Evolutionary conservation across 2,113 vertebrate species (phyloP), one percentile per base, ranked within the genome.

Genomic region (Tachycineta bicolor): DNA sequence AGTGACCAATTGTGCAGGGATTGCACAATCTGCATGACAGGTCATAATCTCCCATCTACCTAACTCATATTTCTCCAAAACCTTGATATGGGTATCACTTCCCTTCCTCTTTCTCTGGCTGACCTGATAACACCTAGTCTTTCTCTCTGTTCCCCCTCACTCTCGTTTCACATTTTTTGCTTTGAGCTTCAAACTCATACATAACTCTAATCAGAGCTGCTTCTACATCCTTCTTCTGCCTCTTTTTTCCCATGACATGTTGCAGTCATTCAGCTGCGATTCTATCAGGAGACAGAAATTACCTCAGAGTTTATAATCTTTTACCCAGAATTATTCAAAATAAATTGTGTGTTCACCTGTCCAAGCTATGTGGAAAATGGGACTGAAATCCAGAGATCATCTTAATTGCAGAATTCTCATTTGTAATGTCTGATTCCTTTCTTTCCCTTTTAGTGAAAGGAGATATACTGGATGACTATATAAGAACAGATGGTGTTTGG

Each of bases 401-500:
- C 39, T 52, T 67, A 73, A 52, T 20, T 44, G 49, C 60, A 69
- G 41, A 31, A n/a, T 76, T 55, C 15, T 87, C 12, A 64, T 53
- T 89, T 95, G 58, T 67, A 82, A 79, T n/a, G 19, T 20, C n/a
- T 56, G 6, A 31, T 59, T 71, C 59, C 8, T 46, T 86, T 82
- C 31, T 37, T 65, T 80, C 11, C 22, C 16, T 56, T 67, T 34
- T n/a, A 98, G 98, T 97, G 65, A 89, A 79, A 75, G 98, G 97
- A 80, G 79, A 91, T 81, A 55, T 83, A 76, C 91, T 98, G 84
- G 96, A 97, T 18, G 63, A 59, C 69, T 98, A 98, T 47, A 78
- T 96, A 53, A 98, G 75, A 62, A 98, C 97, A 20, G 96, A 98
- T 67, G 98, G 98, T 59, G 95, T 98, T 56, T 98, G 97, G 20